Percentiles rank a stretch among this genome's conserved stretches.
Conservation (phyloP, 2,797 vertebrate genomes). For the Falco peregrinus region DNA sequence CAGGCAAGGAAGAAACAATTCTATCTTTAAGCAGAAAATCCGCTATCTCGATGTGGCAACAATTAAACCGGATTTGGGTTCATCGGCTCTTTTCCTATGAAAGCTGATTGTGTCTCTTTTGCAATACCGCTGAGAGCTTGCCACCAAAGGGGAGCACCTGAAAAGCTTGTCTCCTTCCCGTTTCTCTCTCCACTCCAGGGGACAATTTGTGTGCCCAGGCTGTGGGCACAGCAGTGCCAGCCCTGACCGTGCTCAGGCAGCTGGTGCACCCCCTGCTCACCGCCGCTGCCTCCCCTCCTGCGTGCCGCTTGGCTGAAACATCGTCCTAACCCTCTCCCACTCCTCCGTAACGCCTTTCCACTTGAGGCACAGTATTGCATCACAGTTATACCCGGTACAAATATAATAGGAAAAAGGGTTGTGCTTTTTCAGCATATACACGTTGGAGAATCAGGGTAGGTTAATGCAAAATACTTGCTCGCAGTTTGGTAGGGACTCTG, state of each 20-base stretch:
- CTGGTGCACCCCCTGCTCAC: rapidly evolving
- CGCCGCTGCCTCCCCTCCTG: neutral
- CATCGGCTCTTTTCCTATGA: neutral
- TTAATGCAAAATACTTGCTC: neutral
- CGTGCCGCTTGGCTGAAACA: rapidly evolving
- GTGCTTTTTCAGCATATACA: rapidly evolving
- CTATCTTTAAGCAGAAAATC: neutral
- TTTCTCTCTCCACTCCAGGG: neutral
- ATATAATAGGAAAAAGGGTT: rapidly evolving
- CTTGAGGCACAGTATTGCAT: neutral
- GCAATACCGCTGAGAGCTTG: neutral
- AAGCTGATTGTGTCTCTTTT: neutral
- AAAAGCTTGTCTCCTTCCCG: neutral
- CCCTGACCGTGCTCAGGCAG: rapidly evolving
- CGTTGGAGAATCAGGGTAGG: neutral
- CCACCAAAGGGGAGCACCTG: neutral
- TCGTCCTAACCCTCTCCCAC: neutral
- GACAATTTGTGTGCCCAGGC: rapidly evolving
- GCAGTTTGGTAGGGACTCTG: neutral
- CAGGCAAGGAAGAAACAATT: neutral
- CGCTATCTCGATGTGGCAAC: neutral
- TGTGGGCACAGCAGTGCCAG: neutral
- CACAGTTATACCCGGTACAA: rapidly evolving
- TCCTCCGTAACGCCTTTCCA: neutral
- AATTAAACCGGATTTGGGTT: neutral